Base-by-base conservation (phyloP, 2,113 vertebrate species). In the Benitochromis conjunctus region DNA sequence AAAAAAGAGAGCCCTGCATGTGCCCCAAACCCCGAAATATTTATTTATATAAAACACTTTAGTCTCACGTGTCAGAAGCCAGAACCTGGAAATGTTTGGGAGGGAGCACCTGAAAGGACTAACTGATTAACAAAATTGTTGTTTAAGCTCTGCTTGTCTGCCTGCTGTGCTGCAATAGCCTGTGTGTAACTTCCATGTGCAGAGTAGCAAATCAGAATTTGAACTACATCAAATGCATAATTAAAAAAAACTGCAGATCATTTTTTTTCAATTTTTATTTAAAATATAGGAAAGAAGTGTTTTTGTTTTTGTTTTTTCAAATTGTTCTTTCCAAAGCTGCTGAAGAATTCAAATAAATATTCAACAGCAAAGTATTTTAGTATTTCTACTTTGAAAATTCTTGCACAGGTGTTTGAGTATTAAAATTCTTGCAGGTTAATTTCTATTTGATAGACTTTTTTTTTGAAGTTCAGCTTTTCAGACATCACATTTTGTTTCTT, bases 111-210 rank as follows among this genome's bases (percentile, higher is more conserved):
- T 19, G 24, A 76, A 31, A 76, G 46, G 26, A 53, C 18, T 31
- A 46, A n/a, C 26, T 76, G 46, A 76, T 53, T 51, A 53, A n/a
- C 26, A 76, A 26, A 12, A 51, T 31, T 31, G 43, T 31, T 51
- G 43, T 29, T 74, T 76, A 76, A 76, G 69, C 16, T 76, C 69
- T 51, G 71, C 3, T 53, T 76, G 43, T 31, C 51, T 51, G 43
- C 51, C 19, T 54, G 14, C 14, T 0, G 0, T 46, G 16, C 31
- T 31, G 0, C 31, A 76, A n/a, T 53, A 53, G 18, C 43, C 16
- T 76, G 43, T 51, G 16, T 7, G 0, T 12, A 26, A 51, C 24
- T 51, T 74, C 4, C 69, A 16, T 74, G 24, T 34, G 46, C 16
- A 19, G 26, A 53, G 46, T 13, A 6, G 43, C 16, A 51, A 76